These are phyloP conservation scores for Gallinago stenura DNA, from an alignment of 2,797 vertebrate genomes.

Conservation along the genomic window DNA sequence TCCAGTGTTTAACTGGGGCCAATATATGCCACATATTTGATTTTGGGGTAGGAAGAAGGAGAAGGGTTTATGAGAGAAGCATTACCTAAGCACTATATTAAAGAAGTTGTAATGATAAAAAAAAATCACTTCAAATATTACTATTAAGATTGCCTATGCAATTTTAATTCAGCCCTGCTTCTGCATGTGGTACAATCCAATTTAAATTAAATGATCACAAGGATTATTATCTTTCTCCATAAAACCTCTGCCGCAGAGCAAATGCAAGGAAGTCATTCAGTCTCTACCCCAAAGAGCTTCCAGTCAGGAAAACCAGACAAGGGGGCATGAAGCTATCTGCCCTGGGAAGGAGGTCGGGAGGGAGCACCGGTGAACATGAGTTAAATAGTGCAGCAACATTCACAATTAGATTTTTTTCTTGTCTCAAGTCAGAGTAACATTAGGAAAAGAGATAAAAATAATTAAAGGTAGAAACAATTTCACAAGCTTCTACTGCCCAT, in stretches of 20 bases:
- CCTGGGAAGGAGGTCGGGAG: not conserved
- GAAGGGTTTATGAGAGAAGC: not conserved
- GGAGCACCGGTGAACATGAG: not conserved
- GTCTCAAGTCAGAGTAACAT: not conserved
- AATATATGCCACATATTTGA: not conserved
- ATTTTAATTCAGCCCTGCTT: conserved; percentile 10
- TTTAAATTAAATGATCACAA: conserved; percentile 18
- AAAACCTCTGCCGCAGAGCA: not conserved
- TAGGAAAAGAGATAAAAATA: not conserved
- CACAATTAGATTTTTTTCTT: not conserved
- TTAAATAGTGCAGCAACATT: not conserved
- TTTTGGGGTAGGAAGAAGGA: not conserved
- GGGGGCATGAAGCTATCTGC: not conserved
- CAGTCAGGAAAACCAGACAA: not conserved
- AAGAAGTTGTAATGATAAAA: not conserved
- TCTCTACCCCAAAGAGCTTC: not conserved
- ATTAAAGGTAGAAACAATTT: not conserved
- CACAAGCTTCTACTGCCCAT: not conserved
- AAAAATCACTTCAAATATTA: not conserved
- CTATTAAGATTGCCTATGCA: not conserved
- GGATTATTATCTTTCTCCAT: not conserved
- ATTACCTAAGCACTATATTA: not conserved
- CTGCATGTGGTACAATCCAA: not conserved
- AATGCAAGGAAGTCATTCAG: not conserved
- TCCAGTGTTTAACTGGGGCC: not conserved